Conservation (phyloP, 2,888 invertebrate genomes). For the Magallana nippona region DNA sequence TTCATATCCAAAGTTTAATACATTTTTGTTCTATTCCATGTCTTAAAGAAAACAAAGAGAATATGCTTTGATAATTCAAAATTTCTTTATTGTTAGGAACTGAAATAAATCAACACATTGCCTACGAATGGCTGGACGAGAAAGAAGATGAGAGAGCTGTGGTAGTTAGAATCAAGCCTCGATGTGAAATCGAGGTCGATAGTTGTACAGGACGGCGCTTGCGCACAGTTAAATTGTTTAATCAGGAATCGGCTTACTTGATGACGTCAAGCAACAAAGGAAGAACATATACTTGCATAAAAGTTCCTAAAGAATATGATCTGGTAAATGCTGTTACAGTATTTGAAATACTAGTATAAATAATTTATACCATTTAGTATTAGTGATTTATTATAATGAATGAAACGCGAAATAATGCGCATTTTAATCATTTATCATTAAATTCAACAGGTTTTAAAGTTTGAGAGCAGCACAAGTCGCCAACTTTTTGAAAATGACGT, state of each 20-base stretch:
- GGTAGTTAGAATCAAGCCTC: conserved; percentile 66
- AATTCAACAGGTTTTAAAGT: conserved; percentile 66
- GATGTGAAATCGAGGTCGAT: conserved; percentile 65
- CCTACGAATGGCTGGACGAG: conserved; percentile 72
- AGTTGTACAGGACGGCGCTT: conserved; percentile 64
- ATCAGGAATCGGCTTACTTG: conserved; percentile 61
- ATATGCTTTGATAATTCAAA: background rate
- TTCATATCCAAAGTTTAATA: no score
- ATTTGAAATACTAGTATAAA: no score
- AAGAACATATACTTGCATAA: conserved; percentile 65
- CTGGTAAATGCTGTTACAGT: conserved; percentile 61
- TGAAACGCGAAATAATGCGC: no score
- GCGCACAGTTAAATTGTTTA: conserved; percentile 65
- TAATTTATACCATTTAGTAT: no score
- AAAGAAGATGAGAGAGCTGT: conserved; percentile 63
- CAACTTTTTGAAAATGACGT: conserved; percentile 62
- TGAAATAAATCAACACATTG: conserved; percentile 56
- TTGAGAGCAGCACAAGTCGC: conserved; percentile 64
- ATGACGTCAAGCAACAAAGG: conserved; percentile 70
- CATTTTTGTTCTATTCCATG: no score
- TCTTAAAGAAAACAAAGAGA: no score
- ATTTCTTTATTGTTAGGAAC: conserved; percentile 34
- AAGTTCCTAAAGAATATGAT: conserved; percentile 76
- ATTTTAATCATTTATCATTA: no score
- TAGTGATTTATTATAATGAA: background rate